These are phyloP conservation scores for Poeciliopsis retropinna DNA, from an alignment of 2,113 vertebrate genomes.

Conservation along the genomic window DNA sequence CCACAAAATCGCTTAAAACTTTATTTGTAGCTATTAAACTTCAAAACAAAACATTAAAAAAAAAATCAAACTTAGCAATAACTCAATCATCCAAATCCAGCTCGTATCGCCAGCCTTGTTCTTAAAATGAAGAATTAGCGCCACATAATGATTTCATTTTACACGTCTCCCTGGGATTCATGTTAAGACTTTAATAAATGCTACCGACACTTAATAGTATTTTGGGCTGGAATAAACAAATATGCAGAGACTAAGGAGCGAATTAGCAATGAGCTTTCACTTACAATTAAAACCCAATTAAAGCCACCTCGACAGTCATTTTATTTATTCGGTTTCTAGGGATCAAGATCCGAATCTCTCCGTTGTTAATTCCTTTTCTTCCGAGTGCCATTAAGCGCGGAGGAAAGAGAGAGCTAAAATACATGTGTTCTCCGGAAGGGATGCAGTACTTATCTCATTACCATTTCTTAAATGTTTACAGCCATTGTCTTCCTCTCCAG, in stretches of 20 bases:
- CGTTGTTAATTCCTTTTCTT: slow-evolving; percentile 37
- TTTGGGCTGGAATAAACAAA: slow-evolving; percentile 26
- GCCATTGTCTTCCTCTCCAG: slow-evolving; percentile 61
- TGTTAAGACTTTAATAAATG: slow-evolving; percentile 15
- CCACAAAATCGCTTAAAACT: neutral
- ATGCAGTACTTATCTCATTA: slow-evolving; percentile 68
- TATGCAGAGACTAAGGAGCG: slow-evolving; percentile 12
- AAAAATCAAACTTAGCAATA: slow-evolving; percentile 27
- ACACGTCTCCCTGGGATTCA: neutral
- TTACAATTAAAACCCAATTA: slow-evolving; percentile 35
- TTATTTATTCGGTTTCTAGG: slow-evolving; percentile 41
- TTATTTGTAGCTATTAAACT: neutral
- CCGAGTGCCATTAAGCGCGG: slow-evolving; percentile 19
- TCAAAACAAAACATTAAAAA: neutral
- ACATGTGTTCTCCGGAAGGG: slow-evolving; percentile 58
- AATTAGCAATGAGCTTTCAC: slow-evolving; percentile 28
- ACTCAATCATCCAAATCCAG: slow-evolving; percentile 54
- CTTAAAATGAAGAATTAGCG: slow-evolving; percentile 20
- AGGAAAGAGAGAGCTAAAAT: slow-evolving; percentile 33
- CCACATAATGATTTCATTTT: slow-evolving; percentile 1
- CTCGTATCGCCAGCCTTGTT: slow-evolving; percentile 26
- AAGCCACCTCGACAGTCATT: slow-evolving; percentile 32
- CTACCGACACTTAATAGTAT: slow-evolving; percentile 1
- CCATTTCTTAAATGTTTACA: slow-evolving; percentile 67
- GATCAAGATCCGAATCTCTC: slow-evolving; percentile 43